Evolutionary conservation across 1,140 invertebrate species (phyloP).

Genomic region (Leptestheria dahalacensis): DNA sequence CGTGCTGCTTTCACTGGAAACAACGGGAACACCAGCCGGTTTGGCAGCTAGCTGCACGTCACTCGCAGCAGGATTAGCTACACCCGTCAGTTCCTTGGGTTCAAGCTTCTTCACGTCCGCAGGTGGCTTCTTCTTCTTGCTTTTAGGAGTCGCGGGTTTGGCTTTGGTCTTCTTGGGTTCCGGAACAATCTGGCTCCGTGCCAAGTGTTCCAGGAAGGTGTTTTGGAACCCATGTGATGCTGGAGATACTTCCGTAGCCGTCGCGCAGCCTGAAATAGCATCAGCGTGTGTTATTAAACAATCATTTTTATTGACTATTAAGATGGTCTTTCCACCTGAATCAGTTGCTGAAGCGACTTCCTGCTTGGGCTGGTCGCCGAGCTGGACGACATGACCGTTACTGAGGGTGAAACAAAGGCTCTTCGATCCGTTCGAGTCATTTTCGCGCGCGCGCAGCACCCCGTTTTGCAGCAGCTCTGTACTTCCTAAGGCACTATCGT

Average conservation of each 20-base stretch:
- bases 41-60: not conserved
- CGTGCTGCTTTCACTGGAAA: not conserved
- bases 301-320: no score
- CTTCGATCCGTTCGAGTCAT: not conserved
- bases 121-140: constrained; percentile 3
- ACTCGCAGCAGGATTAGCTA: not conserved
- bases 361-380: not conserved
- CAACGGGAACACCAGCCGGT: not conserved
- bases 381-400: constrained; percentile 6
- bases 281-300: no score
- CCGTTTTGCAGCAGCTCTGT: not conserved
- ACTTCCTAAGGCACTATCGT: constrained; percentile 10
- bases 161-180: constrained; percentile 8
- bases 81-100: not conserved
- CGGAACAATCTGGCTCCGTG: constrained; percentile 10
- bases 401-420: not conserved
- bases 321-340: no score
- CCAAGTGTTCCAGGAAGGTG: constrained; percentile 11
- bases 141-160: not conserved
- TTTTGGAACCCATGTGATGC: constrained; percentile 8
- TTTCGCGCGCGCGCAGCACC: not conserved
- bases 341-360: not conserved
- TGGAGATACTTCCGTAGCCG: not conserved
- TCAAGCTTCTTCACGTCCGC: not conserved
- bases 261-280: constrained; percentile 3